Conservation (phyloP, 1,140 invertebrate species). For the Drosophila pseudoobscura region DNA sequence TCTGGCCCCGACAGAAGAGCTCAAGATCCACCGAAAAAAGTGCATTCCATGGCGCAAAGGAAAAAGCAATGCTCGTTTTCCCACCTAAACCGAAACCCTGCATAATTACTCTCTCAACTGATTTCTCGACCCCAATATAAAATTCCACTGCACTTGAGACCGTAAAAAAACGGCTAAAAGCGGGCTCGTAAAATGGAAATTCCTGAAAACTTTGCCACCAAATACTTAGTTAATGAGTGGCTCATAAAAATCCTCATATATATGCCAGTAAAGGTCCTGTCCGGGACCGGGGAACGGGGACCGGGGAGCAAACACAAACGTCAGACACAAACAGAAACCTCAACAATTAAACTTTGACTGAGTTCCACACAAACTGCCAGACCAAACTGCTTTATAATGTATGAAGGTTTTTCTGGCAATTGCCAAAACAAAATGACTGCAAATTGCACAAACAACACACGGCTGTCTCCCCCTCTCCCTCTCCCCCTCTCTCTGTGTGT, state of each 20-base stretch:
- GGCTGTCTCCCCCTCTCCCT: no score
- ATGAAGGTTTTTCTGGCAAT: slow-evolving; percentile 50
- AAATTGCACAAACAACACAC: slow-evolving; percentile 37
- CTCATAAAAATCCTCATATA: slow-evolving; percentile 48
- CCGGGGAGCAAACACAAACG: slow-evolving; percentile 49
- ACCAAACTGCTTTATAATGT: slow-evolving; percentile 73
- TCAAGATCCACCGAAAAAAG: slow-evolving; percentile 44
- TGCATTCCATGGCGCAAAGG: slow-evolving; percentile 30
- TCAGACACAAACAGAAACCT: slow-evolving; percentile 57
- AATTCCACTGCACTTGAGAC: slow-evolving; percentile 67
- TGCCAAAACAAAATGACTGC: slow-evolving; percentile 56
- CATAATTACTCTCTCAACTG: slow-evolving; percentile 53
- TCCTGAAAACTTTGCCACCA: slow-evolving; percentile 35
- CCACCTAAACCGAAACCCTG: slow-evolving; percentile 2
- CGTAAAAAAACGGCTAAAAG: slow-evolving; percentile 2
- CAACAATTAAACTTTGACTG: slow-evolving; percentile 76
- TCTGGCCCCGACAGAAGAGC: slow-evolving; percentile 21
- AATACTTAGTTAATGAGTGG: slow-evolving; percentile 50
- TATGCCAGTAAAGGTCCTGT: slow-evolving; percentile 33
- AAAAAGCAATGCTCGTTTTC: no score
- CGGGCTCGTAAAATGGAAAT: slow-evolving; percentile 16
- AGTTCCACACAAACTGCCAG: slow-evolving; percentile 56
- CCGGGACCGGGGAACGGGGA: neutral
- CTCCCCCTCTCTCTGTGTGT: neutral
- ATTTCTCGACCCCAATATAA: slow-evolving; percentile 37